Percentiles rank a stretch among this genome's conserved stretches.
Conservation (phyloP, 1,140 invertebrate genomes). For the Gonatopus flavifemur region DNA sequence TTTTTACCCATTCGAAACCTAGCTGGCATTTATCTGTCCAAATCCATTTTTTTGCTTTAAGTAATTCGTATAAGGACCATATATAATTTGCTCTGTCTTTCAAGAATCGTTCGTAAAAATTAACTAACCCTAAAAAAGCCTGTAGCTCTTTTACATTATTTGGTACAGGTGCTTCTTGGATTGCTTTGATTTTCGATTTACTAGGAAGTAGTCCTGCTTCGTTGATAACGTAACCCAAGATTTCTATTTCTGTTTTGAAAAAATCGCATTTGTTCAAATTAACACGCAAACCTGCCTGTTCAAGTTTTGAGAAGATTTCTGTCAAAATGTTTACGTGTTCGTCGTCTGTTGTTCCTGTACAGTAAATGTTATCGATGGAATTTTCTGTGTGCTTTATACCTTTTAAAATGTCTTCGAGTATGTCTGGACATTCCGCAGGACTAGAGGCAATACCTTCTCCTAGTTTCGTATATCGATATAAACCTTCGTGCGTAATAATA, state of each 20-base stretch:
- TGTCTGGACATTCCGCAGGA: slow-evolving; percentile 44
- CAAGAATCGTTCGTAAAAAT: slow-evolving; percentile 32
- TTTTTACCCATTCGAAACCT: slow-evolving; percentile 5
- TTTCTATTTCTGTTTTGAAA: slow-evolving; percentile 36
- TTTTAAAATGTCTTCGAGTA: slow-evolving; percentile 41
- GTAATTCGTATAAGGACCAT: slow-evolving; percentile 5
- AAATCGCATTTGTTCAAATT: slow-evolving; percentile 27
- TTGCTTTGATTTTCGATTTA: slow-evolving; percentile 33
- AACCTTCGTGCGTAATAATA: slow-evolving; percentile 2
- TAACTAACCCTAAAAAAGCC: slow-evolving; percentile 29
- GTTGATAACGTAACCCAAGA: slow-evolving; percentile 37
- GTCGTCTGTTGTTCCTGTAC: slow-evolving; percentile 23
- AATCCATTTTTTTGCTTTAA: slow-evolving; percentile 1
- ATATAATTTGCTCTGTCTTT: slow-evolving; percentile 11
- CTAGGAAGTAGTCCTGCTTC: slow-evolving; percentile 23
- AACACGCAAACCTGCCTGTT: slow-evolving; percentile 15
- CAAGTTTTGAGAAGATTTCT: slow-evolving; percentile 21
- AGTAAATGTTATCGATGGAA: slow-evolving; percentile 44
- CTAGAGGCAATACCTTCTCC: background rate
- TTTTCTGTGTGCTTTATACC: slow-evolving; percentile 16
- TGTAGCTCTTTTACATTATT: slow-evolving; percentile 28
- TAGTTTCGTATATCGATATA: background rate
- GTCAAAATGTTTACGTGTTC: too few relatives aligned
- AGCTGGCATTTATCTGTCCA: slow-evolving; percentile 14
- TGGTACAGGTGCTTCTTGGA: slow-evolving; percentile 26